These are phyloP conservation scores for Gymnoscelis rufifasciata DNA, from an alignment of 2,888 invertebrate genomes.

Conservation along the genomic window DNA sequence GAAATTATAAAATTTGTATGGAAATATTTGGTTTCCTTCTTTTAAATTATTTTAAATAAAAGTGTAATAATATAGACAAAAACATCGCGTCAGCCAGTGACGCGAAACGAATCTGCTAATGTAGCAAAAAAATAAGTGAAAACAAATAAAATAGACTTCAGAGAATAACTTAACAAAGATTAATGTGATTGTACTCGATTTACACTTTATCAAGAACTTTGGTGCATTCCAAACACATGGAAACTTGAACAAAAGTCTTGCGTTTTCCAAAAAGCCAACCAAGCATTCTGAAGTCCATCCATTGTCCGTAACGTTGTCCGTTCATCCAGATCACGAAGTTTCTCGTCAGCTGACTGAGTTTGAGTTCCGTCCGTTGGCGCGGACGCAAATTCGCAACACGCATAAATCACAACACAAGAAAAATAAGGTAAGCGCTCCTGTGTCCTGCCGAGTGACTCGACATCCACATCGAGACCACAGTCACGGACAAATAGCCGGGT, in stretches of 20 bases:
- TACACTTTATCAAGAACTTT: no score
- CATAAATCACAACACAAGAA: slow-evolving; percentile 76
- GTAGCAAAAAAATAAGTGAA: no score
- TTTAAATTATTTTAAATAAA: no score
- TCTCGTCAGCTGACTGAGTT: slow-evolving; percentile 35
- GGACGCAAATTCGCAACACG: slow-evolving; percentile 72
- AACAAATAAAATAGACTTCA: no score
- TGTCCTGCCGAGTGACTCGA: slow-evolving; percentile 45
- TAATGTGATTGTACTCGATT: no score
- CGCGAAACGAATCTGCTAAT: no score
- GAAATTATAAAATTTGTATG: no score
- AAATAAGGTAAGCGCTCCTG: slow-evolving; percentile 78
- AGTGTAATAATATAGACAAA: no score
- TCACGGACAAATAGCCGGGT: neutral
- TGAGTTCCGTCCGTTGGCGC: slow-evolving; percentile 61
- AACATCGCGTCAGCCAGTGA: no score
- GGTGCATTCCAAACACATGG: no score
- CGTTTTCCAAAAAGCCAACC: neutral
- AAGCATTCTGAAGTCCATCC: neutral
- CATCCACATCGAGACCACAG: slow-evolving; percentile 11
- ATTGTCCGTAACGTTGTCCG: slow-evolving; percentile 16
- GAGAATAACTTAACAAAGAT: no score
- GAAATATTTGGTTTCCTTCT: no score
- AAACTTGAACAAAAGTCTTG: neutral
- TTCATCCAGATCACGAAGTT: slow-evolving; percentile 31